These are phyloP conservation scores for Dryocosmus kuriphilus DNA, from an alignment of 2,888 invertebrate species.

Conservation along the genomic window DNA sequence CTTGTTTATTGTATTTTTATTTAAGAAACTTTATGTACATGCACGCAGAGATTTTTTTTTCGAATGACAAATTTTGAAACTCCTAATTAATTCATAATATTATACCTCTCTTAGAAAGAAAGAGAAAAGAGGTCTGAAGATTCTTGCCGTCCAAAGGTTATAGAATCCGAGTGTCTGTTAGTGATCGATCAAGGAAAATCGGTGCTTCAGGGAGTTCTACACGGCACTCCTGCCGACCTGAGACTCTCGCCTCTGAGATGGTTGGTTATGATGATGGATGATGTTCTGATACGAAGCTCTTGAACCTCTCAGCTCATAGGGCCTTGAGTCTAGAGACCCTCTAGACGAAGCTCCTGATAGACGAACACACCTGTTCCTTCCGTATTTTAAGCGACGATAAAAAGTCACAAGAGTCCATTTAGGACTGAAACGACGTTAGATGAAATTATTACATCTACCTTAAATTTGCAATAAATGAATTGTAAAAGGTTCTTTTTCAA, in stretches of 20 bases:
- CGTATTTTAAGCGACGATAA: constrained; percentile 3
- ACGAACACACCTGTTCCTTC: constrained; percentile 15
- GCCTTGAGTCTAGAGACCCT: not conserved
- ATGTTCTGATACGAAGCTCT: constrained; percentile 30
- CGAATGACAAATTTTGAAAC: not conserved
- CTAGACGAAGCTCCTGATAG: constrained; percentile 14
- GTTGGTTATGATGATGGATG: constrained; percentile 38
- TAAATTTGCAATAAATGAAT: too few relatives aligned
- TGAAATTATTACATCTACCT: not conserved
- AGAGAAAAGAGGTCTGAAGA: not conserved
- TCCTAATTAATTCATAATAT: not conserved
- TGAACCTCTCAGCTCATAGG: constrained; percentile 24
- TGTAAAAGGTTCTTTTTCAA: too few relatives aligned
- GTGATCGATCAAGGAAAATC: constrained; percentile 34
- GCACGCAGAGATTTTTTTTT: too few relatives aligned
- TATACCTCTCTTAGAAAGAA: not conserved
- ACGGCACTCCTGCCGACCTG: constrained; percentile 14
- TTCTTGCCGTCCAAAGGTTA: constrained; percentile 7
- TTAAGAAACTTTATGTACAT: too few relatives aligned
- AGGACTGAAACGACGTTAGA: not conserved
- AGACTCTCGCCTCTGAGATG: constrained; percentile 18
- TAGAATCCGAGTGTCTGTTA: not conserved
- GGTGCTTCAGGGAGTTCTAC: constrained; percentile 1
- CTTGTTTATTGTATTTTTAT: too few relatives aligned
- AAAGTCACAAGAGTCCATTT: constrained; percentile 13